phyloP scores from a whole-genome alignment of 2,113 vertebrate species.

The Fulica atra region DNA sequence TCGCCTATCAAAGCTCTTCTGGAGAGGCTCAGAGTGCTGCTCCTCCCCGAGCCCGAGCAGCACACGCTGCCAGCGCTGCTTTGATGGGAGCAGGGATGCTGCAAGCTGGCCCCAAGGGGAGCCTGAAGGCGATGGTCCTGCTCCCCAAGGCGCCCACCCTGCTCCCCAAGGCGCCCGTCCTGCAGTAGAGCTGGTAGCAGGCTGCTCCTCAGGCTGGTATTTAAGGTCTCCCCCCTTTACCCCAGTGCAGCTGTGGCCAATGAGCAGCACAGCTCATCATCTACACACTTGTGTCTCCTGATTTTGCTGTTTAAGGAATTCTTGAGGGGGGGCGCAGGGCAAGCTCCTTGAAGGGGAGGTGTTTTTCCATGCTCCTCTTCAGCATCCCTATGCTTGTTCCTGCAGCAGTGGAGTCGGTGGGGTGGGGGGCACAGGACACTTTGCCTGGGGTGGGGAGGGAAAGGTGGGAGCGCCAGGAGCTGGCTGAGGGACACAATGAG shows the following conservation, averaged over 20 bases:
- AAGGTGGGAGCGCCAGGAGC: not conserved
- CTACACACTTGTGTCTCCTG: not conserved
- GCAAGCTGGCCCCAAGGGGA: not conserved
- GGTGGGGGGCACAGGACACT: too few relatives aligned
- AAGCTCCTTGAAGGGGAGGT: not conserved
- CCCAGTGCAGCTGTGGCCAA: not conserved
- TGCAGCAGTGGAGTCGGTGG: rapidly evolving
- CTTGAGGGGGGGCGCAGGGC: too few relatives aligned
- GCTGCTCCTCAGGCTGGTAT: rapidly evolving
- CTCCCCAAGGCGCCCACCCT: too few relatives aligned
- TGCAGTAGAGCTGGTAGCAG: rapidly evolving
- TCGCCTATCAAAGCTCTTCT: not conserved
- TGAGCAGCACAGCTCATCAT: not conserved
- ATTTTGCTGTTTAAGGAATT: not conserved
- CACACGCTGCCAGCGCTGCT: not conserved
- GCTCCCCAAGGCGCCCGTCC: not conserved
- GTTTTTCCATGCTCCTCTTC: rapidly evolving
- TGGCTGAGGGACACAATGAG: not conserved
- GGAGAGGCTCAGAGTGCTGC: not conserved
- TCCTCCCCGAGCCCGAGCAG: not conserved
- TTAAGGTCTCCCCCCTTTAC: not conserved
- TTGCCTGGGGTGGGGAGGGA: not conserved
- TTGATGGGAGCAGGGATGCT: not conserved
- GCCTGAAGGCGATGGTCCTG: too few relatives aligned
- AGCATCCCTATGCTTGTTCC: too few relatives aligned